Evolutionary conservation across 35 echinoderm and acorn worm genomes (phyloP).

Genomic region (Hemicentrotus pulcherrimus): DNA sequence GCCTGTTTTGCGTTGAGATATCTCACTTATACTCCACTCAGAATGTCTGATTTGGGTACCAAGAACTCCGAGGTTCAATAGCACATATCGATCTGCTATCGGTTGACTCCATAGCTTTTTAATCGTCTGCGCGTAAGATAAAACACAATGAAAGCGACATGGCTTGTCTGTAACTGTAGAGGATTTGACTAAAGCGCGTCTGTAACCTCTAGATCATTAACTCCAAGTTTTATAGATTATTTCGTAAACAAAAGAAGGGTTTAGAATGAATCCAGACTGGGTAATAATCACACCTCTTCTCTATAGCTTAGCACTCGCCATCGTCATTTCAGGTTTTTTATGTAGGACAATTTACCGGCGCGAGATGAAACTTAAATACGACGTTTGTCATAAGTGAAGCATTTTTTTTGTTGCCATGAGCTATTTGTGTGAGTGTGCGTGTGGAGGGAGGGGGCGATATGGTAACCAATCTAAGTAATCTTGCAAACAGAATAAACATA

Average conservation of each 20-base stretch:
- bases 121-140: background rate
- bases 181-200: background rate
- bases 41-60: background rate
- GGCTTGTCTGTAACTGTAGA: background rate
- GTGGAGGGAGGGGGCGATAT: too few species aligned
- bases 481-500: too few species aligned
- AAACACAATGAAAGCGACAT: background rate
- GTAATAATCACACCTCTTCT: background rate
- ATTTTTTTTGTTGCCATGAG: too few species aligned
- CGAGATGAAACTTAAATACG: too few species aligned
- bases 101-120: background rate
- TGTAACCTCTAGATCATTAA: background rate
- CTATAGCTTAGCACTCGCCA: background rate
- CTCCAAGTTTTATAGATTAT: background rate
- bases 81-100: background rate
- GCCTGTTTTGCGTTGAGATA: too few species aligned
- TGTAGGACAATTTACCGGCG: too few species aligned
- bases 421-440: too few species aligned
- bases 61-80: background rate
- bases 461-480: too few species aligned
- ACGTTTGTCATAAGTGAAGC: too few species aligned
- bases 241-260: background rate
- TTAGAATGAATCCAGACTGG: background rate
- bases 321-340: background rate
- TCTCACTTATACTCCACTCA: too few species aligned